phyloP scores from a whole-genome alignment of 1,140 invertebrate species.

The Drosophila saltans region DNA sequence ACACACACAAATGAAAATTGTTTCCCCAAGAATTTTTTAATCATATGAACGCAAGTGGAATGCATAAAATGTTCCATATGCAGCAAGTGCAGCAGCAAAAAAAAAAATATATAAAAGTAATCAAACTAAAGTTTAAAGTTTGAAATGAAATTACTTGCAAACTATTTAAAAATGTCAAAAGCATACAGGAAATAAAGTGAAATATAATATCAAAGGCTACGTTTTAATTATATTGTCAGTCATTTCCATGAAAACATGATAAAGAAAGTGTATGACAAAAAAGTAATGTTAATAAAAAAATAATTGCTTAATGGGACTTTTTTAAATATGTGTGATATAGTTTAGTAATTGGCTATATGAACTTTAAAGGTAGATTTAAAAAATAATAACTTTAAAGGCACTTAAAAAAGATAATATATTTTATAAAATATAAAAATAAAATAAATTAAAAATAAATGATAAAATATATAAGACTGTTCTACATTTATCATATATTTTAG shows the following conservation, averaged over 20 bases:
- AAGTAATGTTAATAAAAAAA: too few relatives aligned
- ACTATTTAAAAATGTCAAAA: not conserved
- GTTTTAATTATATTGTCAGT: not conserved
- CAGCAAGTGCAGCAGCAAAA: constrained; percentile 58
- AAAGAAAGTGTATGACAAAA: not conserved
- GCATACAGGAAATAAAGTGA: not conserved
- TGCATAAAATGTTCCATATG: constrained; percentile 32
- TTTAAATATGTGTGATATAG: too few relatives aligned
- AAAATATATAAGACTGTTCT: too few relatives aligned
- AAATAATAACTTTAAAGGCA: too few relatives aligned
- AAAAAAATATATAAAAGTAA: constrained; percentile 4
- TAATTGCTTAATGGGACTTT: too few relatives aligned
- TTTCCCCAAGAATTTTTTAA: constrained; percentile 77
- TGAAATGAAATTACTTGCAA: not conserved
- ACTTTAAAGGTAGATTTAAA: too few relatives aligned
- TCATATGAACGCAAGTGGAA: constrained; percentile 43
- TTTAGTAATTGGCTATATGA: too few relatives aligned
- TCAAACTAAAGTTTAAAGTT: not conserved
- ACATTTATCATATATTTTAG: too few relatives aligned
- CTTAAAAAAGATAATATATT: too few relatives aligned
- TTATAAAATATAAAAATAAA: too few relatives aligned
- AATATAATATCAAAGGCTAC: constrained; percentile 4
- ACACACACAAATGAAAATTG: constrained; percentile 57
- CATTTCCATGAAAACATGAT: not conserved
- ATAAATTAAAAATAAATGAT: too few relatives aligned